Conservation (phyloP, 2,113 vertebrate genomes). For the Excalfactoria chinensis region DNA sequence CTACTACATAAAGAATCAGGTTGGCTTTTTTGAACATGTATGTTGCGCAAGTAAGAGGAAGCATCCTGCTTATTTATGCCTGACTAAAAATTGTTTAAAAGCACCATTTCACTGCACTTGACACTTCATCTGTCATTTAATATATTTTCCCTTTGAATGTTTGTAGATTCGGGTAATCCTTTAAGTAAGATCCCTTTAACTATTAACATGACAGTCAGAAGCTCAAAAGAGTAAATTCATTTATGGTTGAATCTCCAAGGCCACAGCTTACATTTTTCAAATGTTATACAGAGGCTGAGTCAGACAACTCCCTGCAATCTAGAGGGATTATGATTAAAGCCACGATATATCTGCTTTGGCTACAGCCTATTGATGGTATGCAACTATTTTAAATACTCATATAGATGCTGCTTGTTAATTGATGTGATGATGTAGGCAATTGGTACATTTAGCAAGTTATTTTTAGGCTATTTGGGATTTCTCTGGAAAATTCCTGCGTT, state of each 20-base stretch:
- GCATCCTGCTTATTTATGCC: neutral
- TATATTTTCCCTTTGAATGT: neutral
- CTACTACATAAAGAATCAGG: neutral
- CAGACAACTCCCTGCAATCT: constrained; percentile 52
- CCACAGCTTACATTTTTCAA: constrained; percentile 55
- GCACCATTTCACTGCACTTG: neutral
- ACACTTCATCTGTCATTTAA: neutral
- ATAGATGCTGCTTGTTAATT: constrained; percentile 30
- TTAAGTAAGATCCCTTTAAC: neutral
- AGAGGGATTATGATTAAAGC: constrained; percentile 61
- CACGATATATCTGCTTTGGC: constrained; percentile 52
- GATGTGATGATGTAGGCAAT: neutral
- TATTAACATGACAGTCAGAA: neutral
- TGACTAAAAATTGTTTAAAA: neutral
- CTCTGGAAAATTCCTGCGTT: neutral
- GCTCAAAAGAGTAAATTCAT: neutral
- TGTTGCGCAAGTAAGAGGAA: neutral
- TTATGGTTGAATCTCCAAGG: neutral
- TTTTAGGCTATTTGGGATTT: neutral
- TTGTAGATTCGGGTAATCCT: neutral
- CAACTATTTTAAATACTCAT: constrained; percentile 51
- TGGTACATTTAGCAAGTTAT: neutral
- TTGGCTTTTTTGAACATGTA: neutral
- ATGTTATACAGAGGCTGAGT: constrained; percentile 41
- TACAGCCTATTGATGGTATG: constrained; percentile 44